Base-by-base conservation (phyloP, 2,113 vertebrate species). In the Larimichthys polyactis region DNA sequence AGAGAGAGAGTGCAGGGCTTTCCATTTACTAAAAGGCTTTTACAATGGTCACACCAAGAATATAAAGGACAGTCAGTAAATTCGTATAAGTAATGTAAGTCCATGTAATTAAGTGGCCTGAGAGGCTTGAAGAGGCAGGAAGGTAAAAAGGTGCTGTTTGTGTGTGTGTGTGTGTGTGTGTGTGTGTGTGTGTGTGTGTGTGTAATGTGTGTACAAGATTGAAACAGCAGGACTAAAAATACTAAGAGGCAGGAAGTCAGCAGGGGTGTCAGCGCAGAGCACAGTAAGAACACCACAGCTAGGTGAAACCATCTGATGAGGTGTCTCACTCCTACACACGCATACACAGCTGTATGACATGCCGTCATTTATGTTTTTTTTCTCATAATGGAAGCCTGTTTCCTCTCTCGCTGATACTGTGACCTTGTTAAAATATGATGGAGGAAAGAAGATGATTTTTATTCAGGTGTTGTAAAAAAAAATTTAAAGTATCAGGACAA, bases 251-350 rank as follows among this genome's bases (percentile, higher is more conserved):
- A 92, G 88, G 89, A 92, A 88, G 86, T 83, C 77, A 78, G 65
- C 78, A 70, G 78, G 24, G 65, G 62, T 10, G 55, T 79, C 24
- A 63, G 74, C 12, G 29, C 65, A 78, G 44, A 83, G 65, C 15
- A 4, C 69, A 62, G 68, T 74, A 79, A 89, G 71, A 86, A 77
- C 71, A 79, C 60, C 66, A 64, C 71, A 71, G 69, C 4, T 14
- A 71, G 65, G 57, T 81, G 67, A 87, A 90, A 84, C 85, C 82
- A 91, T 78, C 85, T 89, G 89, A 89, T 69, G 84, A 90, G 73
- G 54, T 81, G 77, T 87, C 65, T 79, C 71, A 71, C 86, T 83
- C 80, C 82, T 43, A 84, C 89, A 66, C 75, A 71, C 32, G 60
- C 48, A 75, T 1, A 63, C 57, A 36, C 82, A 88, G 82, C 78